Evolutionary conservation across 2,888 invertebrate species (phyloP), one percentile per base, ranked within the genome.

Genomic region (Omphaloscelis lunosa): DNA sequence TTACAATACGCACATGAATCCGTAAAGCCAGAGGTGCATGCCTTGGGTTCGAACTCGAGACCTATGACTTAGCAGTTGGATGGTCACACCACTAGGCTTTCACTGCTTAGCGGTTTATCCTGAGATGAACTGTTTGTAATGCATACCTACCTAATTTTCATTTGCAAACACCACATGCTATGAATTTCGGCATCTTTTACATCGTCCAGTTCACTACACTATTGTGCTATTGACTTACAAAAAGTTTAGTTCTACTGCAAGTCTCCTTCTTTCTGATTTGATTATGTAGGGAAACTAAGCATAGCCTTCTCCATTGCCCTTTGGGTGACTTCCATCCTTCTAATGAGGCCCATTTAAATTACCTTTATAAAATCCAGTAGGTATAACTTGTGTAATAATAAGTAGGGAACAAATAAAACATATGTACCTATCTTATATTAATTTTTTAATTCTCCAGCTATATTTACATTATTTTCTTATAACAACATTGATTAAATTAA

Each of bases 391-490:
- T 17, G 6, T 20, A 17, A 48, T 20, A 17, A 51, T 51, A 51
- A 53, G 23, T 23, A 53, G 23, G 0, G 23, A 23, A 53, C 11
- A 56, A 58, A 41, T 62, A 84, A 84, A 90, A 68, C 41, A 61
- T 65, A 34, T n/a, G 23, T 29, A 41, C 23, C 63, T 75, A 41
- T 23, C 63, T 75, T 79, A 74, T 34, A 75, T 68, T 69, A 62
- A 75, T 79, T 58, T 83, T 89, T 89, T 90, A 86, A 84, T 90
- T 86, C 88, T 79, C 81, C 86, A 86, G 76, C 84, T 88, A 88
- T 89, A 88, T 89, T 87, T 89, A 88, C 88, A 89, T 82, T 79
- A 75, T 77, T 80, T 76, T 53, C 81, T 76, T 80, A 77, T 3
- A 77, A 71, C 59, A 69, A 61, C 34, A 77, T 65, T 68, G 74